Percentiles rank a stretch among this genome's conserved stretches.
Conservation (phyloP, 2,888 invertebrate species). For the Serrognathus titanus region DNA sequence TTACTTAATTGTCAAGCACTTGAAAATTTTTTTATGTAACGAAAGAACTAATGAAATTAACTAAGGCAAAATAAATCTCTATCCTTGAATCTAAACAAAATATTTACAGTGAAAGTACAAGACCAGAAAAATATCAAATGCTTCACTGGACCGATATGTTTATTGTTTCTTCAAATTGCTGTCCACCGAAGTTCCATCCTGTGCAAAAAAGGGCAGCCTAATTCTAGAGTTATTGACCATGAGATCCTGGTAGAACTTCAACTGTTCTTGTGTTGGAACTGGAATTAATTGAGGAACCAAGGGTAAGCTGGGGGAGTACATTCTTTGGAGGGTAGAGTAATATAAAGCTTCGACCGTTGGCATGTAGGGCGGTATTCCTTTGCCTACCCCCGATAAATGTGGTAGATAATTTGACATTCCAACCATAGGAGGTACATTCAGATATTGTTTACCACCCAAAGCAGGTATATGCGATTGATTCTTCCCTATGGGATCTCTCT, state of each 20-base stretch:
- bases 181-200: slow-evolving; percentile 4
- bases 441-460: too few relatives aligned
- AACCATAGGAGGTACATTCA: too few relatives aligned
- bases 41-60: too few relatives aligned
- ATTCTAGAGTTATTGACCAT: slow-evolving; percentile 43
- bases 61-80: neutral
- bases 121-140: neutral
- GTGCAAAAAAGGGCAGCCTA: slow-evolving; percentile 34
- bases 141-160: neutral
- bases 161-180: neutral
- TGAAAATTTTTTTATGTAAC: too few relatives aligned
- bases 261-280: slow-evolving; percentile 51
- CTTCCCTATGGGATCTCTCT: too few relatives aligned
- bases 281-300: slow-evolving; percentile 30
- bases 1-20: too few relatives aligned
- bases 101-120: neutral
- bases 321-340: slow-evolving; percentile 50
- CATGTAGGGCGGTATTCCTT: slow-evolving; percentile 43
- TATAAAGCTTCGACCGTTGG: slow-evolving; percentile 45
- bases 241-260: slow-evolving; percentile 56
- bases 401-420: too few relatives aligned
- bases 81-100: neutral
- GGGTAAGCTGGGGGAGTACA: slow-evolving; percentile 43
- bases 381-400: slow-evolving; percentile 4
- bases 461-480: too few relatives aligned